A percentile compares a stretch with the other conserved stretches of the same genome.
Conservation (phyloP, 1,140 invertebrate genomes). For the Choristoneura fumiferana region DNA sequence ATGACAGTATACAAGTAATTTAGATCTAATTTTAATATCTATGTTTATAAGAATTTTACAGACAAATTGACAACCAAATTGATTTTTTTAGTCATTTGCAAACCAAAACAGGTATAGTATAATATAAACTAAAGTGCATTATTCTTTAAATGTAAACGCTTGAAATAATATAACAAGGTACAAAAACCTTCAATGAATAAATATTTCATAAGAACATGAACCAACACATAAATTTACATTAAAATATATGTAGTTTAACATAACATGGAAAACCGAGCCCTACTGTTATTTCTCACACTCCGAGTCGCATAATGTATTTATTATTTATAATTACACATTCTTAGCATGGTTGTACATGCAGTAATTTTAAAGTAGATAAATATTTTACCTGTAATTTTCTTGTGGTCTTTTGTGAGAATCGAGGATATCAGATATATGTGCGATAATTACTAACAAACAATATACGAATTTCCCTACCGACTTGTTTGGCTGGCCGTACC, state of each 20-base stretch:
- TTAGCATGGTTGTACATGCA: not conserved
- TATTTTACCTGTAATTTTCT: constrained; percentile 11
- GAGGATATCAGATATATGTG: too few species aligned
- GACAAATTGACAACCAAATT: too few species aligned
- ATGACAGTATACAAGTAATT: too few species aligned
- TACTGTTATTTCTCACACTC: constrained; percentile 18
- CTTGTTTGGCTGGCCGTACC: too few species aligned
- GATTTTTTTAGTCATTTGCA: too few species aligned
- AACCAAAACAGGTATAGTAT: too few species aligned
- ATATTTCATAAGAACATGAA: constrained; percentile 10
- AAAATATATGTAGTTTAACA: not conserved
- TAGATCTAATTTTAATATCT: too few species aligned
- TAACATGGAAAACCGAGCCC: not conserved
- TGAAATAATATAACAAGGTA: not conserved
- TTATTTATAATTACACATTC: constrained; percentile 6
- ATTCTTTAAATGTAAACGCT: not conserved
- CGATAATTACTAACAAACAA: too few species aligned
- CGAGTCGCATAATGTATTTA: constrained; percentile 12
- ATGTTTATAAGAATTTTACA: too few species aligned
- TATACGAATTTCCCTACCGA: too few species aligned
- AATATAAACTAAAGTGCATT: too few species aligned
- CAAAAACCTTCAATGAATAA: constrained; percentile 10
- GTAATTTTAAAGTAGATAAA: constrained; percentile 15
- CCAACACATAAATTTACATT: not conserved
- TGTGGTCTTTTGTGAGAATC: constrained; percentile 2